Evolutionary conservation across 2,888 invertebrate genomes (phyloP).

Genomic region (Catocala nupta): DNA sequence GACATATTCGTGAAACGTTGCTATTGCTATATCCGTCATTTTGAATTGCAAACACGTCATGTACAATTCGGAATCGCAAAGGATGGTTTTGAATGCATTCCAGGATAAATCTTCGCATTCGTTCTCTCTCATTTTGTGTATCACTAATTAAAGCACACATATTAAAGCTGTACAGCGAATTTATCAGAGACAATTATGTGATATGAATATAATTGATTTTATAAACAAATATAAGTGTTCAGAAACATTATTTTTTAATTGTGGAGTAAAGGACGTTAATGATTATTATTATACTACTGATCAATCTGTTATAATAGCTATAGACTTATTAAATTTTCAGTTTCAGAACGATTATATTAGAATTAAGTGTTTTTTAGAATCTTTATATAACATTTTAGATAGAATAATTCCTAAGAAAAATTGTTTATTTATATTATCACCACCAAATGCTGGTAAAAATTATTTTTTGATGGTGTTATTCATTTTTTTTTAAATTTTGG

Average conservation of each 20-base stretch:
- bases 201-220: no score
- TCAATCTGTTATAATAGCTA: no score
- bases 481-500: constrained; percentile 27
- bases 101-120: constrained; percentile 43
- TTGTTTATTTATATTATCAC: constrained; percentile 22
- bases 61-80: constrained; percentile 44
- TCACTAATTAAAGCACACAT: constrained; percentile 16
- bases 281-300: no score
- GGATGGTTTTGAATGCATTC: constrained; percentile 48
- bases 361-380: constrained; percentile 5
- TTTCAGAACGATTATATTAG: constrained; percentile 12
- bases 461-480: constrained; percentile 23
- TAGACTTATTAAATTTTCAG: no score
- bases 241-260: no score
- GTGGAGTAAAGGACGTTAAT: no score
- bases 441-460: constrained; percentile 27
- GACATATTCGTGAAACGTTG: no score
- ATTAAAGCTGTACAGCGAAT: no score
- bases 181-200: no score
- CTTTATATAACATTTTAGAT: constrained; percentile 19
- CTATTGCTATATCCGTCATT: constrained; percentile 35
- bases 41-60: constrained; percentile 49
- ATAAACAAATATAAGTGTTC: no score
- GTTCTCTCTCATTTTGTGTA: constrained; percentile 39
- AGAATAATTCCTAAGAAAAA: constrained; percentile 19